These are phyloP conservation scores for Thalassaphorura encarpata DNA, from an alignment of 1,140 invertebrate species.

Conservation along the genomic window DNA sequence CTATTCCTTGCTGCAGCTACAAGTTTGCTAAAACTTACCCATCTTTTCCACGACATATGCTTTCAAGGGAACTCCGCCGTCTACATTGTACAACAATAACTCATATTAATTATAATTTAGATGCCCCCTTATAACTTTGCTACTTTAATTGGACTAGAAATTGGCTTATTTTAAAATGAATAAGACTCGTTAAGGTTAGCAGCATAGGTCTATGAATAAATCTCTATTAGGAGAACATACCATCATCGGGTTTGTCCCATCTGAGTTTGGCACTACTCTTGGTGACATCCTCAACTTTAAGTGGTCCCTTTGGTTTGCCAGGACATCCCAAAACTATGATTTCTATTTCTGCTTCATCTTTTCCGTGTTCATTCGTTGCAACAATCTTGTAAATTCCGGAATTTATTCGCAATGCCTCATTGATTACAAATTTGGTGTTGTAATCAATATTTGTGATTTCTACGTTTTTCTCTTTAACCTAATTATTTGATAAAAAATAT, in stretches of 20 bases:
- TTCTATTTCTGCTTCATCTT: slow-evolving; percentile 87
- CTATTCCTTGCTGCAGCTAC: too few relatives aligned
- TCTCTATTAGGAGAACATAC: too few relatives aligned
- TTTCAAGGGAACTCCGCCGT: slow-evolving; percentile 92
- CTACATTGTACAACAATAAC: slow-evolving; percentile 59
- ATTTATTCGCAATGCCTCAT: slow-evolving; percentile 68
- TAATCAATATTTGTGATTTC: slow-evolving; percentile 84
- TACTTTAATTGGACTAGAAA: too few relatives aligned
- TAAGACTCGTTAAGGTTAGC: too few relatives aligned
- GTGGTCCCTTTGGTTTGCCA: slow-evolving; percentile 74
- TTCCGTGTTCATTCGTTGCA: slow-evolving; percentile 83
- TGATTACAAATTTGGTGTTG: slow-evolving; percentile 83
- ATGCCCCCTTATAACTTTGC: too few relatives aligned
- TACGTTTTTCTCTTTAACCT: slow-evolving; percentile 47
- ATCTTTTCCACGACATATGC: slow-evolving; percentile 96
- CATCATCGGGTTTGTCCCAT: slow-evolving; percentile 84
- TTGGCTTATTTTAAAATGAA: too few relatives aligned
- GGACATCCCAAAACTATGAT: slow-evolving; percentile 77
- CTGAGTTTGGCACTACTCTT: slow-evolving; percentile 81
- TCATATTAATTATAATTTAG: too few relatives aligned
- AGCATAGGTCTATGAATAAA: neutral
- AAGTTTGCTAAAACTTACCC: too few relatives aligned
- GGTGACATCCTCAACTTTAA: slow-evolving; percentile 88
- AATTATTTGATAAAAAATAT: slow-evolving; percentile 5
- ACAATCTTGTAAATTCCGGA: slow-evolving; percentile 83